phyloP scores from a whole-genome alignment of 2,797 vertebrate genomes.

The Danionella dracula region DNA sequence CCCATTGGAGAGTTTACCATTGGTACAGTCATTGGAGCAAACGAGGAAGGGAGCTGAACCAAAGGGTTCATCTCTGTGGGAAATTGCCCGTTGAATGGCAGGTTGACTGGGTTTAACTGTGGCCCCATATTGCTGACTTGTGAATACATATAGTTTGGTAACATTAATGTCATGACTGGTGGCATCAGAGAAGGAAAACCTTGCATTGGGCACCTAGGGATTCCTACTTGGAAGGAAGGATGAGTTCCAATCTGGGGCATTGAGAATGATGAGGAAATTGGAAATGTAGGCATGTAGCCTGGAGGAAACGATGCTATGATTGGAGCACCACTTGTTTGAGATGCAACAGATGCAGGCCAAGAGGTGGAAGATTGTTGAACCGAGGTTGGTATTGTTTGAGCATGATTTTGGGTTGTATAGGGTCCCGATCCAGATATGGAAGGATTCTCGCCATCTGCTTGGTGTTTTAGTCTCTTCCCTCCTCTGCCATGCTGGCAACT shows the following conservation, averaged over 20 bases:
- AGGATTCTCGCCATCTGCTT: conserved; percentile 35
- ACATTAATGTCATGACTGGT: conserved; percentile 64
- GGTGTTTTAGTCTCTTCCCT: conserved; percentile 67
- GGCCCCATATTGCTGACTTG: conserved; percentile 35
- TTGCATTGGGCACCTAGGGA: conserved; percentile 32
- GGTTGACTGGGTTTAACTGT: conserved; percentile 27
- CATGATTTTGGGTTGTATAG: neutral
- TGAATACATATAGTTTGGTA: conserved; percentile 69
- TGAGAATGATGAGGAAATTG: conserved; percentile 42
- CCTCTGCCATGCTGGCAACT: conserved; percentile 58
- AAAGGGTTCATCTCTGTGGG: conserved; percentile 15
- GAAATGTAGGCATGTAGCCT: conserved; percentile 57
- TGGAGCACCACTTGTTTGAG: conserved; percentile 46
- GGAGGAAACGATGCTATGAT: conserved; percentile 52
- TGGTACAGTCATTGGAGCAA: conserved; percentile 4
- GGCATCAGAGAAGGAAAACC: conserved; percentile 55
- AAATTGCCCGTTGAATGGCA: neutral
- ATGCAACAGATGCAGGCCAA: conserved; percentile 50
- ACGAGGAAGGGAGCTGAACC: neutral
- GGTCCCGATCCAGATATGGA: neutral
- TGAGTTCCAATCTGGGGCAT: conserved; percentile 9
- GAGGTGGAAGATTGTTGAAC: conserved; percentile 40
- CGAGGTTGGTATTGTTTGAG: neutral
- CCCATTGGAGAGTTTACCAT: conserved; percentile 9
- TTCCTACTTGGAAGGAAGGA: conserved; percentile 24